These are phyloP conservation scores for Drosophila pectinifera DNA, from an alignment of 1,140 invertebrate species.

Conservation along the genomic window DNA sequence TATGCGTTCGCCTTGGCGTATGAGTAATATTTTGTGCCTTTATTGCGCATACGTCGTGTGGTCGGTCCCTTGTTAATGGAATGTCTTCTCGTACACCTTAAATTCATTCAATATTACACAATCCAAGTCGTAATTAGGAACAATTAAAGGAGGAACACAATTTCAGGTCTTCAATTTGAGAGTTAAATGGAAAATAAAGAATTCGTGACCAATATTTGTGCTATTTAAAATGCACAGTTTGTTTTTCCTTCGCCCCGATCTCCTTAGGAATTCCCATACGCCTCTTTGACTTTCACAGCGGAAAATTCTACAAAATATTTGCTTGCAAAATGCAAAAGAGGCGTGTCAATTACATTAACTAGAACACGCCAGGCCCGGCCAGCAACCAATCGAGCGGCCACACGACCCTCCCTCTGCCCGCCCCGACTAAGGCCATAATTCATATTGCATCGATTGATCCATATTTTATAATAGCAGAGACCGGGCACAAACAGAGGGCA, in stretches of 20 bases:
- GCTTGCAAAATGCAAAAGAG: slow-evolving; percentile 30
- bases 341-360: slow-evolving; percentile 64
- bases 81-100: slow-evolving; percentile 9
- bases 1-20: slow-evolving; percentile 53
- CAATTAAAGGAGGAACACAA: slow-evolving; percentile 7
- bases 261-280: slow-evolving; percentile 3
- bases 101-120: slow-evolving; percentile 15
- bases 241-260: background rate
- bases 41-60: slow-evolving; percentile 48
- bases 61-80: slow-evolving; percentile 14
- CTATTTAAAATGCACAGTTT: background rate
- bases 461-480: slow-evolving; percentile 57
- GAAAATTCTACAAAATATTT: background rate
- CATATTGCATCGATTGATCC: slow-evolving; percentile 67
- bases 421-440: slow-evolving; percentile 32
- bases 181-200: too few species aligned
- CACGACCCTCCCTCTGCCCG: background rate
- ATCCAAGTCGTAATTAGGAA: background rate
- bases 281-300: background rate
- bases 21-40: slow-evolving; percentile 51
- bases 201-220: background rate
- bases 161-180: background rate
- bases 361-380: slow-evolving; percentile 34
- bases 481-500: slow-evolving; percentile 30
- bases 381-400: slow-evolving; percentile 28